phyloP scores from a whole-genome alignment of 1,140 invertebrate species.

The Rhagoletis pomonella region DNA sequence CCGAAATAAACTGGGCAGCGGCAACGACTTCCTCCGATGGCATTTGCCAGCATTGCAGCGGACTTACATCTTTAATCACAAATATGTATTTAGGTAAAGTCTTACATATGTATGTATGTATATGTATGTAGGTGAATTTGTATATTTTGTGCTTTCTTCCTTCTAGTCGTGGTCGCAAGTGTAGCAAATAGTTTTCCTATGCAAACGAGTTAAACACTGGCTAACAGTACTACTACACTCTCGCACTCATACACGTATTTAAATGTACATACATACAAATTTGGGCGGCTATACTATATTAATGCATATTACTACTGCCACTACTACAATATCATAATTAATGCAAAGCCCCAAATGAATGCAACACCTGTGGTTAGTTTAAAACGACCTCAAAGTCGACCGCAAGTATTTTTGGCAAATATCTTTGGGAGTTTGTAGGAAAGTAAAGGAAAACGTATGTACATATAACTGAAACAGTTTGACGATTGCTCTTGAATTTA shows the following conservation, averaged over 20 bases:
- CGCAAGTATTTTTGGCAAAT: constrained; percentile 58
- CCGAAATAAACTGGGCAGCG: constrained; percentile 8
- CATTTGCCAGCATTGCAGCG: constrained; percentile 11
- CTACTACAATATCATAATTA: constrained; percentile 69
- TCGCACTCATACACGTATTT: not conserved
- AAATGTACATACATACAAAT: not conserved
- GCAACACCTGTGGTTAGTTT: constrained; percentile 74
- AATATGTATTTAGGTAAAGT: not conserved
- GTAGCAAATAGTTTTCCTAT: constrained; percentile 67
- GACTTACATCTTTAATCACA: constrained; percentile 26
- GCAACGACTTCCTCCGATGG: not conserved
- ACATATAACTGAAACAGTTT: not conserved
- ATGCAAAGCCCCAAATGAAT: constrained; percentile 74
- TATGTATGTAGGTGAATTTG: not conserved
- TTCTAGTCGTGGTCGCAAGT: constrained; percentile 58
- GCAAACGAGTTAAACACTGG: constrained; percentile 46
- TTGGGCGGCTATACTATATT: not conserved
- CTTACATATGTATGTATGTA: not conserved
- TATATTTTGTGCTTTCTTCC: not conserved
- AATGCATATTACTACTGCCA: constrained; percentile 28
- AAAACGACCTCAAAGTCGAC: constrained; percentile 70
- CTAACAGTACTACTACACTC: constrained; percentile 23
- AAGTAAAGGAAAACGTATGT: not conserved
- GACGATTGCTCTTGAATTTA: too few species aligned
- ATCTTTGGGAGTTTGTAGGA: not conserved